Evolutionary conservation across 2,113 vertebrate species (phyloP).

Genomic region (Gulo gulo): DNA sequence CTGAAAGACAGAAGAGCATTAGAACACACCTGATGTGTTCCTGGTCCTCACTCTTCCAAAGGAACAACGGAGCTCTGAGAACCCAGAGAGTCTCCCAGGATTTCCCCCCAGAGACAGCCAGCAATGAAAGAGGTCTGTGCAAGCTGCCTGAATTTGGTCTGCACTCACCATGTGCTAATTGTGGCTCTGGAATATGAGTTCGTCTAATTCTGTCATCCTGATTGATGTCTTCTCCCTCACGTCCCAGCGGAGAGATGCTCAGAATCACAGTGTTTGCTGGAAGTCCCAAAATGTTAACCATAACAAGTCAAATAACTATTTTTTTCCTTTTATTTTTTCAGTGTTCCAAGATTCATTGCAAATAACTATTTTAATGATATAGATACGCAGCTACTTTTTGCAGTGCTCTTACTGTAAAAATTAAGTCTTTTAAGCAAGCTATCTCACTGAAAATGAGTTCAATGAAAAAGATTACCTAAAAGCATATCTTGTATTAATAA

Average conservation of each 20-base stretch:
- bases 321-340: too few relatives aligned
- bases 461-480: not conserved
- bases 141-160: not conserved
- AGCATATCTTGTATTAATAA: not conserved
- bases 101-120: not conserved
- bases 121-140: not conserved
- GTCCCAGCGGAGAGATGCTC: not conserved
- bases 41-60: not conserved
- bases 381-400: not conserved
- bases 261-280: not conserved
- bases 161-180: accelerated
- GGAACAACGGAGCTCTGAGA: not conserved
- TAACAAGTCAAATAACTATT: not conserved
- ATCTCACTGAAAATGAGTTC: not conserved
- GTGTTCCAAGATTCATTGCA: not conserved
- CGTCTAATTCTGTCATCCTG: not conserved
- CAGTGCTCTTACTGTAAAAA: not conserved
- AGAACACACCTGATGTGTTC: accelerated
- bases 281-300: not conserved
- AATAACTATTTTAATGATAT: not conserved
- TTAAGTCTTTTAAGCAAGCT: not conserved
- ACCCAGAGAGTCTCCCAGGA: not conserved
- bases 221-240: not conserved
- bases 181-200: not conserved
- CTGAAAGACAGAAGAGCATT: not conserved